A percentile compares a stretch with the other conserved stretches of the same genome.
These are phyloP conservation scores for Burhinus bistriatus DNA, from an alignment of 2,113 vertebrate species.

Conservation along the genomic window DNA sequence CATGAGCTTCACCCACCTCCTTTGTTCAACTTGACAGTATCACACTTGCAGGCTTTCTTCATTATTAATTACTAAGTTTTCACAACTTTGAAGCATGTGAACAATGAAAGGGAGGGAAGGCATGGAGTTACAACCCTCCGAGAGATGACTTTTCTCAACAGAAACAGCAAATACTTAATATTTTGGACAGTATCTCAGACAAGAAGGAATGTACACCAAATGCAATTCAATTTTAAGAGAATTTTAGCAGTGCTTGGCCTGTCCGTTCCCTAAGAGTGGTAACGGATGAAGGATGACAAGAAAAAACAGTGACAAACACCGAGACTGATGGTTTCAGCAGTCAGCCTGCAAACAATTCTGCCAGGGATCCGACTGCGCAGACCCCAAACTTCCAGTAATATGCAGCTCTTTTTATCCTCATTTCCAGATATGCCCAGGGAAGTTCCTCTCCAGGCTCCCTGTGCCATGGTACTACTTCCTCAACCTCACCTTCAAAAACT, in stretches of 20 bases:
- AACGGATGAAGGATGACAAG: neutral
- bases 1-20: conserved; percentile 55
- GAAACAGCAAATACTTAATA: neutral
- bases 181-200: neutral
- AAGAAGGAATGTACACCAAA: neutral
- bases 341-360: neutral
- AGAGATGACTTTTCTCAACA: neutral
- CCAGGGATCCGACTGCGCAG: neutral
- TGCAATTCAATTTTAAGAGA: neutral
- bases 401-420: neutral
- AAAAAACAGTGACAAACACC: neutral
- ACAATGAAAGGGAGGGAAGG: conserved; percentile 61
- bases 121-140: conserved; percentile 47
- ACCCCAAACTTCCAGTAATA: neutral
- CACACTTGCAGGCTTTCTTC: conserved; percentile 65
- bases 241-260: neutral
- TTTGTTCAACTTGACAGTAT: conserved; percentile 63
- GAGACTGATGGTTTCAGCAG: neutral
- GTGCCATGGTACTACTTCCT: neutral
- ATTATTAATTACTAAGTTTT: conserved; percentile 65
- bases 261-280: neutral
- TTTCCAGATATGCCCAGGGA: neutral
- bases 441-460: neutral
- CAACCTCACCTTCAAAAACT: neutral
- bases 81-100: conserved; percentile 49